Conservation (phyloP, 2,113 vertebrate species). For the Proteles cristata region DNA sequence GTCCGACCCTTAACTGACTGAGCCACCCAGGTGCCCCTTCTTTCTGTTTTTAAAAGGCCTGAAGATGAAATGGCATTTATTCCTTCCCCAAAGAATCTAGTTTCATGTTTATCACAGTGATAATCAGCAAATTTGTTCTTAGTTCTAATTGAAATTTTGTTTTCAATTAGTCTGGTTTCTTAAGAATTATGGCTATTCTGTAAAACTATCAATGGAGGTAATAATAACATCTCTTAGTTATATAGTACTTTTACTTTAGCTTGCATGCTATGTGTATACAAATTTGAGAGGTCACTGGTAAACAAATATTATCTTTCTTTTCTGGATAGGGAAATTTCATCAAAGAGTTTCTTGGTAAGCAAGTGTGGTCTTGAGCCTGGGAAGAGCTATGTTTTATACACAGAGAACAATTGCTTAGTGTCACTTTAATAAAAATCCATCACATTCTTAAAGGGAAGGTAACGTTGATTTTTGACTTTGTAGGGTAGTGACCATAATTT, state of each 20-base stretch:
- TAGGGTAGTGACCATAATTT: neutral
- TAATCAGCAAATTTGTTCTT: neutral
- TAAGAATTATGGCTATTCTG: conserved; percentile 6
- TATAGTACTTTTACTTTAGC: neutral
- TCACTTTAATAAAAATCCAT: neutral
- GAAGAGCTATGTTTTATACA: neutral
- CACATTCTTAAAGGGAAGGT: neutral
- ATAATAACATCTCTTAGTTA: neutral
- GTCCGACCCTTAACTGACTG: too few relatives aligned
- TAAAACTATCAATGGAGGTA: neutral
- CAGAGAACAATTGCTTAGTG: neutral
- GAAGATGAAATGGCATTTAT: neutral
- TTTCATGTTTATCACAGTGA: neutral
- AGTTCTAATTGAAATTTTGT: neutral
- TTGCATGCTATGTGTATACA: neutral
- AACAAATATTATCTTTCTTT: neutral
- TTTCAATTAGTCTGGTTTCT: neutral
- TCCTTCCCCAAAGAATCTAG: neutral
- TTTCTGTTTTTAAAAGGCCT: neutral
- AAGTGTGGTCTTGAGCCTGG: neutral
- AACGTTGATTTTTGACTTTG: neutral
- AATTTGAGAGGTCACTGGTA: neutral
- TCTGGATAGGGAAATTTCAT: neutral
- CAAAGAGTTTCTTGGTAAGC: neutral
- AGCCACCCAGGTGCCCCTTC: neutral